These are phyloP conservation scores for Nipponia nippon DNA, from an alignment of 2,113 vertebrate genomes.

Conservation along the genomic window DNA sequence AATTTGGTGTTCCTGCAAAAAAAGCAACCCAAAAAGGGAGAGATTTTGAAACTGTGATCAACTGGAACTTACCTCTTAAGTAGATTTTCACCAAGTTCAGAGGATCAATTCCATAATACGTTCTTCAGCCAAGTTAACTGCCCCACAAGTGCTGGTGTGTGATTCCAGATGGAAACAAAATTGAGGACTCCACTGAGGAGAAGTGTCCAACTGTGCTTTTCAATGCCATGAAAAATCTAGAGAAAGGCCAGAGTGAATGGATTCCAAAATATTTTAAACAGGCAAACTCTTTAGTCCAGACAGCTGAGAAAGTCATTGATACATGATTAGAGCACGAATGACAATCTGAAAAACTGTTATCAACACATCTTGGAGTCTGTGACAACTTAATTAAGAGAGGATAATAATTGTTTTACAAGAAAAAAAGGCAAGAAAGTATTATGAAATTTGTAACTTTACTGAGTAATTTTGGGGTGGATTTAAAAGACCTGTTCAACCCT, in stretches of 20 bases:
- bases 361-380: neutral
- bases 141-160: neutral
- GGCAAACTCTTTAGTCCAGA: neutral
- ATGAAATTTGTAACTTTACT: neutral
- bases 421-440: neutral
- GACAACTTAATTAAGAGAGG: neutral
- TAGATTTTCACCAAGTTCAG: neutral
- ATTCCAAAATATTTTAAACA: constrained; percentile 21
- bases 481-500: neutral
- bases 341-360: neutral
- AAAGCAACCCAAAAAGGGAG: neutral
- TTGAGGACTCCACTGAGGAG: neutral
- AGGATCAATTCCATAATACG: neutral
- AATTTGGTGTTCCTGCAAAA: neutral
- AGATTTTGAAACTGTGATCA: neutral
- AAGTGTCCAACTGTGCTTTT: neutral
- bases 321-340: neutral
- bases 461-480: neutral
- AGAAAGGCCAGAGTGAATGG: neutral
- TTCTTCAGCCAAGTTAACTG: neutral
- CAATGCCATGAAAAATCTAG: neutral
- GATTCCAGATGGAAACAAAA: neutral
- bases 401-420: neutral
- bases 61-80: neutral
- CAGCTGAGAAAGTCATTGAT: constrained; percentile 13